These are phyloP conservation scores for Rhabdomys dilectus DNA, from an alignment of 2,113 vertebrate species.

Conservation along the genomic window DNA sequence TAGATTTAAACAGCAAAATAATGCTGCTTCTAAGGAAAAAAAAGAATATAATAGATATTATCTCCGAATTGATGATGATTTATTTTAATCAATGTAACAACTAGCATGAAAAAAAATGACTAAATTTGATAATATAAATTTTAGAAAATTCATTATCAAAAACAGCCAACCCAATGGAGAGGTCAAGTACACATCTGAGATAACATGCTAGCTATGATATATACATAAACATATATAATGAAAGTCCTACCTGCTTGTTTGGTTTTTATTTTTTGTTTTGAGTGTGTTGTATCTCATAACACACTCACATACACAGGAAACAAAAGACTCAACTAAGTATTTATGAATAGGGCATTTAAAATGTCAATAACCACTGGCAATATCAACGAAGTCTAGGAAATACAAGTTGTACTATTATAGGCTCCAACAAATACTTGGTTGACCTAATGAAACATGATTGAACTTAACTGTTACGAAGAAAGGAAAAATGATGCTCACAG, in stretches of 20 bases:
- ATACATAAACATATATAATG: neutral
- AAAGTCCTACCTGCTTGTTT: neutral
- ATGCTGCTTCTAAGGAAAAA: neutral
- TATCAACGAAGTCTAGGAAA: neutral
- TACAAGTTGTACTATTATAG: neutral
- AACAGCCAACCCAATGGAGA: neutral
- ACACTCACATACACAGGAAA: neutral
- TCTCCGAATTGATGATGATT: neutral
- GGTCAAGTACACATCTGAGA: neutral
- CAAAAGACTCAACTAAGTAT: neutral
- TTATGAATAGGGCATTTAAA: neutral
- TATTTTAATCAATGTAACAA: neutral
- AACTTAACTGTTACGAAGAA: neutral
- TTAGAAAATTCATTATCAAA: constrained; percentile 11
- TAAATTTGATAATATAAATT: neutral
- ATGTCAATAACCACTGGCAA: neutral
- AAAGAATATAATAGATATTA: neutral
- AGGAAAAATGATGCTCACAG: neutral
- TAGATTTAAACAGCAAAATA: neutral
- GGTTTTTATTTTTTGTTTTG: neutral
- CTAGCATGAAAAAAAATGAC: neutral
- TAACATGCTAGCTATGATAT: neutral
- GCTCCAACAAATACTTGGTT: neutral
- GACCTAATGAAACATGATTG: neutral
- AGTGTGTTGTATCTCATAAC: neutral